phyloP scores from a whole-genome alignment of 2,113 vertebrate species.

The Rhinoderma darwinii region DNA sequence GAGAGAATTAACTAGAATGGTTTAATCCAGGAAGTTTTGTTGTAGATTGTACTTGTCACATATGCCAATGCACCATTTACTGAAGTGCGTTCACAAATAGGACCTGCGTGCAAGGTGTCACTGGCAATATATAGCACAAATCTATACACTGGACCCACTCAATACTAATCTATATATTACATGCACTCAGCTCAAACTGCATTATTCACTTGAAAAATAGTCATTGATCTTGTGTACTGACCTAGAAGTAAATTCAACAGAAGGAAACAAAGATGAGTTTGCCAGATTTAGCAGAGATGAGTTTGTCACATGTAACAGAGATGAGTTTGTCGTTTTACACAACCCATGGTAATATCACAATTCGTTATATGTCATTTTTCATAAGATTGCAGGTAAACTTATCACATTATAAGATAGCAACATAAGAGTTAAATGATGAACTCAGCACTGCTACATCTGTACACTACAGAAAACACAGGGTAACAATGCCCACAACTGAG shows the following conservation, averaged over 20 bases:
- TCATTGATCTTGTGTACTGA: neutral
- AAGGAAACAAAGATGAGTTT: too few relatives aligned
- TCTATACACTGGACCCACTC: neutral
- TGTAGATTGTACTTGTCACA: slow-evolving; percentile 4
- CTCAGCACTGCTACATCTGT: too few relatives aligned
- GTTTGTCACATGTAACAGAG: too few relatives aligned
- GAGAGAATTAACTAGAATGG: neutral
- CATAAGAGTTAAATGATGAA: neutral
- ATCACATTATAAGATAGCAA: neutral
- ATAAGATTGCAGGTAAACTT: neutral
- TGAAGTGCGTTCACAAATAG: neutral
- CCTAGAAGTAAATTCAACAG: neutral
- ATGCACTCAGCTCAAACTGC: neutral
- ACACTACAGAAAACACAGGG: neutral
- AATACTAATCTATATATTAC: neutral
- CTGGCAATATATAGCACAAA: neutral
- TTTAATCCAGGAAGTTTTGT: neutral
- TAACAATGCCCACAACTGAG: neutral
- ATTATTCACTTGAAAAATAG: neutral
- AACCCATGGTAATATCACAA: too few relatives aligned
- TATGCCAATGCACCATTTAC: slow-evolving; percentile 16
- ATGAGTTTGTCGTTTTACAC: neutral
- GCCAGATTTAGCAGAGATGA: neutral
- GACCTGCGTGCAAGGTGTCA: neutral
- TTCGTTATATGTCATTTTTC: neutral